A percentile compares a stretch with the other conserved stretches of the same genome.
phyloP scores from a whole-genome alignment of 2,888 invertebrate species.

The Sesamia inferens region DNA sequence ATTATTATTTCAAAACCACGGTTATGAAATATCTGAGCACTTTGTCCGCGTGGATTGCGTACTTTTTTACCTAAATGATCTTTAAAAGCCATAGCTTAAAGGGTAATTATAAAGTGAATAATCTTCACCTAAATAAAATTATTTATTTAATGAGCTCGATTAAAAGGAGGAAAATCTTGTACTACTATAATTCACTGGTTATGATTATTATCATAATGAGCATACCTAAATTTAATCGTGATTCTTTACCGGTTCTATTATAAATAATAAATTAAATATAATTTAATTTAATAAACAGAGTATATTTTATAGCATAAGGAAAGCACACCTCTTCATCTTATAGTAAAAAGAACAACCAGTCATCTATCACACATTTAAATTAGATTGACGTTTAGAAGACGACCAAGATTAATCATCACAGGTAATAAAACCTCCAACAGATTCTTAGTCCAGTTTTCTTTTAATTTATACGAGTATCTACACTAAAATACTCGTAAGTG shows the following conservation, averaged over 20 bases:
- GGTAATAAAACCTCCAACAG: too few species aligned
- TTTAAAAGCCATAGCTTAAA: neutral
- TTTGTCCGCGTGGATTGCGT: neutral
- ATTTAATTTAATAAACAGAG: too few species aligned
- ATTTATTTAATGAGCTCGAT: neutral
- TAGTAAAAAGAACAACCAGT: too few species aligned
- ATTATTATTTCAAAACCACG: neutral
- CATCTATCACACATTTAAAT: too few species aligned
- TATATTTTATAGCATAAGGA: too few species aligned
- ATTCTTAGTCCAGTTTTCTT: slow-evolving; percentile 10
- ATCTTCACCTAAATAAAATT: neutral
- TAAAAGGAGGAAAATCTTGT: neutral
- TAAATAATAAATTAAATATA: too few species aligned
- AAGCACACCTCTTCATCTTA: too few species aligned
- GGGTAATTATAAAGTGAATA: neutral
- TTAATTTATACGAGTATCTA: slow-evolving; percentile 15
- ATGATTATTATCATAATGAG: neutral
- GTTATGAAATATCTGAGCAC: neutral
- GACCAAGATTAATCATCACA: too few species aligned
- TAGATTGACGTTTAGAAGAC: too few species aligned
- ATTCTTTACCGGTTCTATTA: slow-evolving; percentile 5
- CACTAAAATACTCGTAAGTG: slow-evolving; percentile 30
- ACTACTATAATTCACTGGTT: neutral
- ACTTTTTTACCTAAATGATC: neutral
- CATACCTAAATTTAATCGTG: slow-evolving; percentile 3